phyloP scores from a whole-genome alignment of 2,797 vertebrate species.

The Lycodopsis pacificus region DNA sequence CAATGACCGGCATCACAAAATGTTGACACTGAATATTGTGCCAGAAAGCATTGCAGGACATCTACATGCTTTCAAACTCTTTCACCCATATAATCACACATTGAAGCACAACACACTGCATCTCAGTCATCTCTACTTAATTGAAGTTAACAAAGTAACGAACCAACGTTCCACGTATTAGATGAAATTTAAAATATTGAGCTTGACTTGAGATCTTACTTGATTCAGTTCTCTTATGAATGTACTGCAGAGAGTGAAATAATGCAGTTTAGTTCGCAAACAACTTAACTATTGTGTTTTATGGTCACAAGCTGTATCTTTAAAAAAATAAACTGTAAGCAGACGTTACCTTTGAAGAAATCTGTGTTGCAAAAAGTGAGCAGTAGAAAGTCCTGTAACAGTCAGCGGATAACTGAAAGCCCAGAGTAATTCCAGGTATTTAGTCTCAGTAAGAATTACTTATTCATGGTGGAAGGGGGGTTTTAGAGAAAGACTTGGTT shows the following conservation, averaged over 20 bases:
- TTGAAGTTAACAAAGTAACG: neutral
- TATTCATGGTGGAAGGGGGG: neutral
- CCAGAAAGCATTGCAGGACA: slow-evolving; percentile 52
- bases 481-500: slow-evolving; percentile 4
- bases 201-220: neutral
- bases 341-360: neutral
- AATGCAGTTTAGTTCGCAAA: slow-evolving; percentile 59
- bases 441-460: neutral
- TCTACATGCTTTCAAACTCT: neutral
- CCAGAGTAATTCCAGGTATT: neutral
- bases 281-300: neutral
- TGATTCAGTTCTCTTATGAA: neutral
- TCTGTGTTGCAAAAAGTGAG: neutral
- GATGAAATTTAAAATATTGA: slow-evolving; percentile 2
- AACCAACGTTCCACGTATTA: neutral
- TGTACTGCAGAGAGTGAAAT: slow-evolving; percentile 16
- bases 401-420: neutral
- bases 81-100: slow-evolving; percentile 1
- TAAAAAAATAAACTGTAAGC: neutral
- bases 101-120: slow-evolving; percentile 8
- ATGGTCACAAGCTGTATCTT: neutral
- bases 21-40: slow-evolving; percentile 61
- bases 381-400: neutral
- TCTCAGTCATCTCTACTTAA: neutral
- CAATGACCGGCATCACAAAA: slow-evolving; percentile 8